A percentile compares a stretch with the other conserved stretches of the same genome.
Evolutionary conservation across 2,888 invertebrate species (phyloP).

Genomic region (Drymonia ruficornis): DNA sequence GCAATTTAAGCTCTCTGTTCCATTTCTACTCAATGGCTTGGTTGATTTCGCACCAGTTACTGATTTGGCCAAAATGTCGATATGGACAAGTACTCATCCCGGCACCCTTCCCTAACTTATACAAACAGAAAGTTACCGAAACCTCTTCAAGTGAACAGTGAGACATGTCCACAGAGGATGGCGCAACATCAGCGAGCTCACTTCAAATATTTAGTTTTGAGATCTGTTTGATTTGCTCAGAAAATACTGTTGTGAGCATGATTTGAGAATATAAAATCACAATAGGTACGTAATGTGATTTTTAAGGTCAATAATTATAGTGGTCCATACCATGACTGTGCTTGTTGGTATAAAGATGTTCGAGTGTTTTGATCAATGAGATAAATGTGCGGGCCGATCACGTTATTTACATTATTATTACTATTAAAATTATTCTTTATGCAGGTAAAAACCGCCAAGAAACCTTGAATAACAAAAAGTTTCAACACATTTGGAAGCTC

Average conservation of each 20-base stretch:
- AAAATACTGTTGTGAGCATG: conserved; percentile 18
- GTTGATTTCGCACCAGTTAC: too few relatives aligned
- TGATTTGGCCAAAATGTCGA: too few relatives aligned
- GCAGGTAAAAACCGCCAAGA: neutral
- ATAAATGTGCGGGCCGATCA: neutral
- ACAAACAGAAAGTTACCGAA: conserved; percentile 1
- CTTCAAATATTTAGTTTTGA: conserved; percentile 25
- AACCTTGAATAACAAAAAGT: conserved; percentile 2
- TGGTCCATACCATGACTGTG: neutral
- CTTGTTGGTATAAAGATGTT: conserved; percentile 11
- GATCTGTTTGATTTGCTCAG: conserved; percentile 34
- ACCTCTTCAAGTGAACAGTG: neutral
- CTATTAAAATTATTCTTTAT: neutral
- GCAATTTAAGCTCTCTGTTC: too few relatives aligned
- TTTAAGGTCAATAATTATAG: conserved; percentile 18
- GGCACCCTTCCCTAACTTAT: neutral
- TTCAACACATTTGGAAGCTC: neutral
- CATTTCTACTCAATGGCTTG: too few relatives aligned
- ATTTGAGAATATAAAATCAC: conserved; percentile 11
- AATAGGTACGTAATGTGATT: conserved; percentile 20
- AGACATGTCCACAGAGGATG: conserved; percentile 24
- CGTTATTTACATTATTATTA: too few relatives aligned
- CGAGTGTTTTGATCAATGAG: conserved; percentile 2
- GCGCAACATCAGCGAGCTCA: conserved; percentile 6
- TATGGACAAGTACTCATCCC: neutral